Percentiles rank a stretch among this genome's conserved stretches.
phyloP scores from a whole-genome alignment of 2,797 vertebrate genomes.

The Anabacerthia variegaticeps region DNA sequence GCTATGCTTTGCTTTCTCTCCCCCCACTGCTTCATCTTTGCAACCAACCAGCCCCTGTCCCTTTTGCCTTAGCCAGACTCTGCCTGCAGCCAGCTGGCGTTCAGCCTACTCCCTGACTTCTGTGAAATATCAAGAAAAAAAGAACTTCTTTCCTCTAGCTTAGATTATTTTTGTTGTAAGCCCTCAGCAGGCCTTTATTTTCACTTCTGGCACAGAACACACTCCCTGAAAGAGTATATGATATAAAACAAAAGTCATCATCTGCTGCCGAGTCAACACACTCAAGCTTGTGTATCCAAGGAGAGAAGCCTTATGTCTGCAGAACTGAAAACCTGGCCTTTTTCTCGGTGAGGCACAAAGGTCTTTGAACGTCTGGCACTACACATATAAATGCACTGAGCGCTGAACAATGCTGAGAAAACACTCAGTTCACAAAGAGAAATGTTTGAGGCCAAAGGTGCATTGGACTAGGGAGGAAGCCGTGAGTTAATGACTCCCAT shows the following conservation, averaged over 20 bases:
- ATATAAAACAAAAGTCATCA: neutral
- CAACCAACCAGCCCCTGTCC: neutral
- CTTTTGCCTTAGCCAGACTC: neutral
- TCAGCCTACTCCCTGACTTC: neutral
- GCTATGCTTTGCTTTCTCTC: neutral
- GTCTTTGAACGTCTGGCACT: neutral
- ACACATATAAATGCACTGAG: neutral
- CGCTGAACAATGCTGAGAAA: neutral
- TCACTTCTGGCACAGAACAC: neutral
- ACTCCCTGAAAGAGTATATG: neutral
- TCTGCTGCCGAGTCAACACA: neutral
- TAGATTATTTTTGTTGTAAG: neutral
- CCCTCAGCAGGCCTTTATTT: neutral
- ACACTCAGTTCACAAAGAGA: neutral
- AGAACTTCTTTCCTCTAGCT: neutral
- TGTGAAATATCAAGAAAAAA: neutral
- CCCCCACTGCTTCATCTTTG: neutral
- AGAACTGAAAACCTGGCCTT: neutral
- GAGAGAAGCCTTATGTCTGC: neutral
- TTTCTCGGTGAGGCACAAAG: neutral
- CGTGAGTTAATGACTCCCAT: neutral
- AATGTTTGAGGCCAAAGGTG: neutral
- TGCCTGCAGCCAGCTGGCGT: neutral
- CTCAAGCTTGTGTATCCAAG: neutral
- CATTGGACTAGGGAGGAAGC: neutral